Evolutionary conservation across 2,797 vertebrate genomes (phyloP).

Genomic region (Macropus fuliginosus): DNA sequence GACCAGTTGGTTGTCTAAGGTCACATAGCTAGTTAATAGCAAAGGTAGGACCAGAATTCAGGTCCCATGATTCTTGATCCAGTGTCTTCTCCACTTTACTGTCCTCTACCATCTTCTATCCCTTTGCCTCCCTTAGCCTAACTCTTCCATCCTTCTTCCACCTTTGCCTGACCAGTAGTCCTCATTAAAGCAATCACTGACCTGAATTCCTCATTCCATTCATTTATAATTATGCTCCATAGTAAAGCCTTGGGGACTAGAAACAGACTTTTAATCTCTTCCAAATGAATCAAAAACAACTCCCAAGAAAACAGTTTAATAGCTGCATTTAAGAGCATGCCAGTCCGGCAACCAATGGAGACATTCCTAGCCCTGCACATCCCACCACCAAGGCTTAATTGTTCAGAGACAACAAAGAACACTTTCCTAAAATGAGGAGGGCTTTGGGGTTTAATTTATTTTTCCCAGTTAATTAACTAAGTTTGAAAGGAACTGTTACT

Average conservation of each 20-base stretch:
- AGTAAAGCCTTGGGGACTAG: constrained; percentile 82
- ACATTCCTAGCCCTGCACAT: constrained; percentile 58
- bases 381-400: constrained; percentile 56
- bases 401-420: constrained; percentile 70
- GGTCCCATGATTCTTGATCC: neutral
- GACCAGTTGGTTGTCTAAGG: neutral
- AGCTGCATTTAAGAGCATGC: constrained; percentile 80
- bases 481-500: constrained; percentile 53
- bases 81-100: neutral
- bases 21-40: neutral
- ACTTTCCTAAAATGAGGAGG: constrained; percentile 48
- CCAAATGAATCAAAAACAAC: constrained; percentile 84
- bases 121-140: neutral
- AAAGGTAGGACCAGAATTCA: neutral
- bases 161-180: constrained; percentile 71
- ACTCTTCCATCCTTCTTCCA: neutral
- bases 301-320: constrained; percentile 84
- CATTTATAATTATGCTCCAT: constrained; percentile 84
- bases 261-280: constrained; percentile 85
- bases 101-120: neutral
- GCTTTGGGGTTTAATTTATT: constrained; percentile 39
- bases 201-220: constrained; percentile 83
- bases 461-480: constrained; percentile 77
- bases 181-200: constrained; percentile 87
- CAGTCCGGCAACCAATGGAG: constrained; percentile 68